Percentiles rank a stretch among this genome's conserved stretches.
phyloP scores from a whole-genome alignment of 2,797 vertebrate species.

The Falco peregrinus region DNA sequence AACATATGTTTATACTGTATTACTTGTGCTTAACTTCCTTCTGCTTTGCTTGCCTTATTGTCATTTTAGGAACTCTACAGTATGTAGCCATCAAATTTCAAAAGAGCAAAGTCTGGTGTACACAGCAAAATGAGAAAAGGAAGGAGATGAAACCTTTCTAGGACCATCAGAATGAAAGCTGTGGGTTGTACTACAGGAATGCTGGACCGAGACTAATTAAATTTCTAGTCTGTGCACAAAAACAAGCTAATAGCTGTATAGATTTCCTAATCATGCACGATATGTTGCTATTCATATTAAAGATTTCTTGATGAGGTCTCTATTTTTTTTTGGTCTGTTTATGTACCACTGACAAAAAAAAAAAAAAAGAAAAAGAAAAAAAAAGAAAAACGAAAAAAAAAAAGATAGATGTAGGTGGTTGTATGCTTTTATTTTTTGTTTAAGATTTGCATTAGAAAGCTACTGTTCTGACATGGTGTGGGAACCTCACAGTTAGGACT shows the following conservation, averaged over 20 bases:
- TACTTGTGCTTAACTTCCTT: neutral
- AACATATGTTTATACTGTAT: neutral
- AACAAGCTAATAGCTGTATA: neutral
- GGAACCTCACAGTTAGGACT: neutral
- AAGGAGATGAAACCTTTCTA: neutral
- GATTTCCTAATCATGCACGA: neutral
- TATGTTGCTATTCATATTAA: neutral
- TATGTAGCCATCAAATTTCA: neutral
- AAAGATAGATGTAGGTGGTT: rapidly evolving
- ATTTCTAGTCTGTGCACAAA: neutral
- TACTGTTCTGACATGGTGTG: neutral
- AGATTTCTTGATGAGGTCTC: neutral
- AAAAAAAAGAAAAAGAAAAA: too few species aligned
- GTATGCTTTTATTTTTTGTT: neutral
- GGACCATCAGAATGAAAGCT: neutral
- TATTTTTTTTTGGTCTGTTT: neutral
- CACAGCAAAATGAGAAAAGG: neutral
- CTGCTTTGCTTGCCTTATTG: neutral
- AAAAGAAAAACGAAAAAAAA: too few species aligned
- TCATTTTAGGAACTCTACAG: neutral
- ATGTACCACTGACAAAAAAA: neutral
- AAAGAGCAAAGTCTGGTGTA: neutral
- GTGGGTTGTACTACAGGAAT: neutral
- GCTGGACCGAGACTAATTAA: neutral
- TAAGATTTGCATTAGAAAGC: neutral